Base-by-base conservation (phyloP, 2,113 vertebrate genomes). In the Daphoenositta chrysoptera region DNA sequence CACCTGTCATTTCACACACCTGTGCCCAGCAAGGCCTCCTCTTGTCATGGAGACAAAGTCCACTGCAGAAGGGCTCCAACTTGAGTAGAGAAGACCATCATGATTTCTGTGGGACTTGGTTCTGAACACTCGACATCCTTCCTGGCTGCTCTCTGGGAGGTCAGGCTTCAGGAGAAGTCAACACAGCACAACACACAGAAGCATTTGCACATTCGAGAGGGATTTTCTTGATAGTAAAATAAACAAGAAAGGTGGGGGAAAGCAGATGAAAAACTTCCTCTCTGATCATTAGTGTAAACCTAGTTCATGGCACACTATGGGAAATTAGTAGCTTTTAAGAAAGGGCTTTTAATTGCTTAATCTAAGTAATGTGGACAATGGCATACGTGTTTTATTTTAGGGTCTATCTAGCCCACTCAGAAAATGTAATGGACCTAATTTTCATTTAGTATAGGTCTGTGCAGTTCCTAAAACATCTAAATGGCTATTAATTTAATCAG, bases 401-500 rank as follows among this genome's bases (percentile, higher is more conserved):
- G 97, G 96, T 97, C 98, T 98, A 97, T 98, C 97, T 98, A 96
- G 98, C 97, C 97, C 97, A 97, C 98, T 98, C 97, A 95, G 96
- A 98, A 98, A 98, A 98, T 97, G 97, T 98, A 98, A 98, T 98
- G 97, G 98, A 97, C 98, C 98, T 98, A 97, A 98, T 98, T 98
- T 98, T 98, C 98, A 98, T 98, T 98, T 98, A 98, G 98, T 98
- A 96, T 98, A 98, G 98, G 97, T 98, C 97, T 98, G 98, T 98
- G 98, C 98, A 99, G 98, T 99, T 98, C 98, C 98, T 99, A 99
- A 98, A 99, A 98, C 98, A 98, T 98, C 99, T 99, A 99, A 99
- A 99, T 98, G 98, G 98, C 98, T 98, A 99, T 99, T 99, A 99
- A 99, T 99, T 99, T 99, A 99, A 99, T 99, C 98, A 98, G 98